Base-by-base conservation (phyloP, 2,888 invertebrate species). In the Xanthorhoe designata region DNA sequence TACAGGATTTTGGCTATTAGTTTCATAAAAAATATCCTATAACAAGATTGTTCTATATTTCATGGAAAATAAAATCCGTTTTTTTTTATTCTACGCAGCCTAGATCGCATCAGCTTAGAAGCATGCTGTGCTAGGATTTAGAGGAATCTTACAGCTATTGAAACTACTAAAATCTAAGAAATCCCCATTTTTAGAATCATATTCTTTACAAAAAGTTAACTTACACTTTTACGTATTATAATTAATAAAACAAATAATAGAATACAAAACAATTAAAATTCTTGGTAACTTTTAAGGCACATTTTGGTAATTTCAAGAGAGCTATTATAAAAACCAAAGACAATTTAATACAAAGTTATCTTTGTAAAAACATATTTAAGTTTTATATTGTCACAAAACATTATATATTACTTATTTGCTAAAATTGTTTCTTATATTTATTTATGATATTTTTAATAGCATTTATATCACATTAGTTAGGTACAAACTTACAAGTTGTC, bases 211-310 rank as follows among this genome's bases (percentile, higher is more conserved):
- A 42, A 38, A 42, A 42, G 13, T 42, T 13, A 13, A 42, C 13
- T 42, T 42, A 42, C 13, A 13, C 38, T 42, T n/a, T n/a, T 10
- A 42, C 38, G 38, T 42, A 42, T 42, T 42, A 42, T 13, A 13
- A 13, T 38, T 13, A 42, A 13, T 2, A 42, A 6, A 42, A 56
- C 13, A 42, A 55, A 10, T 2, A 15, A 72, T 76, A 79, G 71
- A 74, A 74, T 75, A 69, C 13, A 68, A 59, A 49, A 60, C 52
- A 63, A 62, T 64, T 66, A 64, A 67, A 51, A 58, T 51, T 24
- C 49, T 51, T 71, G 71, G 74, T 73, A 73, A 73, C 73, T 64
- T 63, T 63, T 68, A 63, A 67, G 71, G 74, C 71, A 74, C 74
- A 68, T 66, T 67, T 57, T 69, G 66, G 60, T 68, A 19, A n/a